phyloP scores from a whole-genome alignment of 2,113 vertebrate species.

The Macrotus californicus region DNA sequence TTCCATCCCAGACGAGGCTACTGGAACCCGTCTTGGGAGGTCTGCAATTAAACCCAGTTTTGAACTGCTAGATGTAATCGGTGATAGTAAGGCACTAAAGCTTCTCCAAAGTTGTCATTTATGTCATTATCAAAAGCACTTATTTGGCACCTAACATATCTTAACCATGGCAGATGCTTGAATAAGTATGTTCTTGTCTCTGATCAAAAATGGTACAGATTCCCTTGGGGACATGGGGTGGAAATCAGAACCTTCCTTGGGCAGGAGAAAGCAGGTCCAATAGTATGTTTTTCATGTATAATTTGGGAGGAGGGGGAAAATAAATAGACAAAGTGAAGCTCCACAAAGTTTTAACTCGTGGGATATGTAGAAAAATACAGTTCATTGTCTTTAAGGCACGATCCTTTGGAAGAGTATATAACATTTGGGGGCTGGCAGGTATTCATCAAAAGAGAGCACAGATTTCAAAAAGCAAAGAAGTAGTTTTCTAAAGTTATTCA shows the following conservation, averaged over 20 bases:
- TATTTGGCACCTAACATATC: background rate
- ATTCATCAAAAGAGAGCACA: background rate
- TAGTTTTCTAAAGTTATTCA: background rate
- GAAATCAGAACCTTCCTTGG: background rate
- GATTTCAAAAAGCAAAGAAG: background rate
- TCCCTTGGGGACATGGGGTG: background rate
- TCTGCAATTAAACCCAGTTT: slow-evolving; percentile 2
- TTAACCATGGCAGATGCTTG: background rate
- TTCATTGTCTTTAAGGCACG: background rate
- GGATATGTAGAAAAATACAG: background rate
- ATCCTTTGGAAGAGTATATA: background rate
- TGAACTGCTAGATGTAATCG: background rate
- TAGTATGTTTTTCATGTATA: background rate
- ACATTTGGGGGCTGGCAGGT: background rate
- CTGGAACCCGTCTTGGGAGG: slow-evolving; percentile 47
- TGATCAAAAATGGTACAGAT: background rate
- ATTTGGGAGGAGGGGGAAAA: background rate
- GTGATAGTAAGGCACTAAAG: background rate
- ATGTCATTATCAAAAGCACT: slow-evolving; percentile 4
- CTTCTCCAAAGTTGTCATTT: background rate
- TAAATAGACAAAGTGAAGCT: background rate
- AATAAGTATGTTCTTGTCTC: background rate
- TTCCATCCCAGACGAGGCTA: background rate
- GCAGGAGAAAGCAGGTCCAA: background rate
- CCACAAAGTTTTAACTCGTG: background rate